Evolutionary conservation across 2,797 vertebrate species (phyloP).

Genomic region (Spheniscus humboldti): DNA sequence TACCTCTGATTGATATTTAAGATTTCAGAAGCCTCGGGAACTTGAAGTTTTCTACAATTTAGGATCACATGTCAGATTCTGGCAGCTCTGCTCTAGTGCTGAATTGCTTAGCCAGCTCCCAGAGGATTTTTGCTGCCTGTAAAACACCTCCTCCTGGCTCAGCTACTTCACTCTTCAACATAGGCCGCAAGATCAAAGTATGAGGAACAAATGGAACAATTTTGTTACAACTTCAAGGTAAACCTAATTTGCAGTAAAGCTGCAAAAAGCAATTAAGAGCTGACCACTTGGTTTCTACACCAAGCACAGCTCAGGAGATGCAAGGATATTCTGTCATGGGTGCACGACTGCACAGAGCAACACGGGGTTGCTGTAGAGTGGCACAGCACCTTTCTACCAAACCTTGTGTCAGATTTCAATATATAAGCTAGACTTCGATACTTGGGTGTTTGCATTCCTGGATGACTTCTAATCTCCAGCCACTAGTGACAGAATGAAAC

Average conservation of each 20-base stretch:
- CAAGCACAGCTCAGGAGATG: not conserved
- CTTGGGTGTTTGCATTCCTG: not conserved
- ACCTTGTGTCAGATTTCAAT: not conserved
- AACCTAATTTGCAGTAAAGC: not conserved
- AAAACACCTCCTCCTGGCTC: not conserved
- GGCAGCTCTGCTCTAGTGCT: not conserved
- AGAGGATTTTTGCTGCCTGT: not conserved
- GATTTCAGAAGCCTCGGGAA: not conserved
- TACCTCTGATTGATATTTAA: not conserved
- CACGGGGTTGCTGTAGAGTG: not conserved
- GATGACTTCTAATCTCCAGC: not conserved
- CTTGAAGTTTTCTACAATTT: not conserved
- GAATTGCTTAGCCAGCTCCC: not conserved
- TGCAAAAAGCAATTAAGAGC: not conserved
- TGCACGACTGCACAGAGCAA: fast-evolving
- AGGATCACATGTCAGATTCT: not conserved
- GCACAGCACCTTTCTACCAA: not conserved
- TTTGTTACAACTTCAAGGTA: not conserved
- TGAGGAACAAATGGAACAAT: not conserved
- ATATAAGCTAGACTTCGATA: not conserved
- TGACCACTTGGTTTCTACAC: not conserved
- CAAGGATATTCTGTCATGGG: not conserved
- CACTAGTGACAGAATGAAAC: not conserved
- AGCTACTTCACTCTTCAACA: not conserved
- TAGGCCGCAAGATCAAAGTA: not conserved